phyloP scores from a whole-genome alignment of 2,888 invertebrate genomes.

The Salpingus planirostris region DNA sequence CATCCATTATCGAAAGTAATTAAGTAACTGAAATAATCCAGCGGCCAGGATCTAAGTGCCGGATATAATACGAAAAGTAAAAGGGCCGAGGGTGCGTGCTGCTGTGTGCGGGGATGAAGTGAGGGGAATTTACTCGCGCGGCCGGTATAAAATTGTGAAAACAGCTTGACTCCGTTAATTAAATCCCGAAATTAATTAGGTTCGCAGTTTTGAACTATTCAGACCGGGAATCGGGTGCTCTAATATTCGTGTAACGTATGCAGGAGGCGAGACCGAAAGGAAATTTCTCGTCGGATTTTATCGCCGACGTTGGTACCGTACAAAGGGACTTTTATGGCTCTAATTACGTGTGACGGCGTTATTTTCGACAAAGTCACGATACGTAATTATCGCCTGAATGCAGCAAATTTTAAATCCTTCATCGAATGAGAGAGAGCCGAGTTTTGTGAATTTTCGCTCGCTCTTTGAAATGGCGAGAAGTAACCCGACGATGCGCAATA shows the following conservation, averaged over 20 bases:
- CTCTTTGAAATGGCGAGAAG: no score
- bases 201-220: conserved; percentile 29
- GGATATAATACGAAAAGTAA: no score
- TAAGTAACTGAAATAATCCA: no score
- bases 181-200: conserved; percentile 32
- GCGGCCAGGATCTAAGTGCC: no score
- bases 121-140: no score
- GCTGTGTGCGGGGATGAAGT: no score
- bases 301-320: conserved; percentile 6
- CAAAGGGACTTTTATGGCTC: conserved; percentile 9
- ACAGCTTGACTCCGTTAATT: conserved; percentile 28
- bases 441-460: no score
- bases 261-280: conserved; percentile 14
- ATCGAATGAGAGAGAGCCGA: background rate
- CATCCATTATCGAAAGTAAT: no score
- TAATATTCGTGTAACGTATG: conserved; percentile 21
- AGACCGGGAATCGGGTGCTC: conserved; percentile 21
- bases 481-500: background rate
- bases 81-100: no score
- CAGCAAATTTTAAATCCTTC: background rate
- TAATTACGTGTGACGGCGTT: conserved; percentile 9
- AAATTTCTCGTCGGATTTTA: conserved; percentile 16
- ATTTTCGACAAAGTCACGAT: no score
- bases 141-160: conserved; percentile 24
- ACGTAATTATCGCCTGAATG: conserved; percentile 1